phyloP scores from a whole-genome alignment of 1,140 invertebrate species.

The Drosophila yakuba region DNA sequence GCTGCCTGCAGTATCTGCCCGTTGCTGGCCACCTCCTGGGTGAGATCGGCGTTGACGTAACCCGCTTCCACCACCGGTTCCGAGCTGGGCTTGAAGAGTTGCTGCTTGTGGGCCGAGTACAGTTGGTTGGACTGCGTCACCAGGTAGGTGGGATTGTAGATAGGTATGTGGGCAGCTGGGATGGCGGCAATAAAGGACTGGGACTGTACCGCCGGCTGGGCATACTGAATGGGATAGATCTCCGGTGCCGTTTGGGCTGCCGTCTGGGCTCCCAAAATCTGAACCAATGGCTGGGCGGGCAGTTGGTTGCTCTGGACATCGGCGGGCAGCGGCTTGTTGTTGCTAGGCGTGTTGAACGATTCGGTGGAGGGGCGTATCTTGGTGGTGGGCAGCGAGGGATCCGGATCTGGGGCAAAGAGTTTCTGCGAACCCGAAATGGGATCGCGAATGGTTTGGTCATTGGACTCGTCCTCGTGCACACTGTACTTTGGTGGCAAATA shows the following conservation, averaged over 20 bases:
- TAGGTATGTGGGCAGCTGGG: constrained; percentile 71
- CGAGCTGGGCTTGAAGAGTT: constrained; percentile 76
- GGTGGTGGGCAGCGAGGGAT: constrained; percentile 82
- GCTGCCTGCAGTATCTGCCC: constrained; percentile 82
- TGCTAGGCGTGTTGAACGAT: constrained; percentile 84
- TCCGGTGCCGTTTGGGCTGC: constrained; percentile 60
- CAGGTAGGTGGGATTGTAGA: constrained; percentile 83
- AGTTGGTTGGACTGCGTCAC: constrained; percentile 83
- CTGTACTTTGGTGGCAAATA: constrained; percentile 82
- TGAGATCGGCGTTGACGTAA: constrained; percentile 76
- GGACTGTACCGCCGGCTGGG: constrained; percentile 49
- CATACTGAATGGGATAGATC: constrained; percentile 76
- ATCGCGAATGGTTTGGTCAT: constrained; percentile 82
- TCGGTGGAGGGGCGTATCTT: constrained; percentile 84
- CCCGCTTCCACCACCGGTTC: constrained; percentile 66
- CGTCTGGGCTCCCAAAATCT: constrained; percentile 75
- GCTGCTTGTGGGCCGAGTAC: constrained; percentile 78
- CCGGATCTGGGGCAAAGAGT: constrained; percentile 85
- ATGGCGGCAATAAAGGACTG: constrained; percentile 60
- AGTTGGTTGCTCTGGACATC: constrained; percentile 77
- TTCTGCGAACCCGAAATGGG: constrained; percentile 83
- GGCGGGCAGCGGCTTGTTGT: constrained; percentile 84
- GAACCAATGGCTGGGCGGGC: constrained; percentile 73
- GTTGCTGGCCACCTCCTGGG: constrained; percentile 81
- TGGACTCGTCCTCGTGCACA: constrained; percentile 85